A percentile compares a stretch with the other conserved stretches of the same genome.
Evolutionary conservation across 2,888 invertebrate genomes (phyloP).

Genomic region (Mystacides longicornis): DNA sequence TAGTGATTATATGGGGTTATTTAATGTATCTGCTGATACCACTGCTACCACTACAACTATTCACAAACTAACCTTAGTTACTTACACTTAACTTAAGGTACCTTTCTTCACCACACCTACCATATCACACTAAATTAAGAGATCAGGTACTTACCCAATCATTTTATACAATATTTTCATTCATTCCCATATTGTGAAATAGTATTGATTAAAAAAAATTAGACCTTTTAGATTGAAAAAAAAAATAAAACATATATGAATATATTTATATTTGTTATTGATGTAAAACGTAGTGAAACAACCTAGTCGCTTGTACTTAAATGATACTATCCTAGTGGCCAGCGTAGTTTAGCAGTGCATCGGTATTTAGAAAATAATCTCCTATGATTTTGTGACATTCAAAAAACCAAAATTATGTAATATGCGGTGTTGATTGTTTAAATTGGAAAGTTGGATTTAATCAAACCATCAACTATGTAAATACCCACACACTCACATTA

Average conservation of each 20-base stretch:
- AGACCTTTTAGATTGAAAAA: too few relatives aligned
- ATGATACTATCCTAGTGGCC: slow-evolving; percentile 17
- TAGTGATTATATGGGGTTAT: neutral
- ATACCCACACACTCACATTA: too few relatives aligned
- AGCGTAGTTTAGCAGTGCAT: slow-evolving; percentile 23
- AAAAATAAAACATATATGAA: neutral
- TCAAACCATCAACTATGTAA: too few relatives aligned
- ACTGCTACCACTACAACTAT: neutral
- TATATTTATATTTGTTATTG: neutral
- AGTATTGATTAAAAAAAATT: neutral
- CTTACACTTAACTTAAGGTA: too few relatives aligned
- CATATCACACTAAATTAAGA: too few relatives aligned
- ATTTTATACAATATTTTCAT: too few relatives aligned
- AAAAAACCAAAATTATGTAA: too few relatives aligned
- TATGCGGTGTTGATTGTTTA: too few relatives aligned
- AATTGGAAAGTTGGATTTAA: too few relatives aligned
- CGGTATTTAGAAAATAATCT: slow-evolving; percentile 18
- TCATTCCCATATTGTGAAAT: neutral
- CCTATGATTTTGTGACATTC: slow-evolving; percentile 3
- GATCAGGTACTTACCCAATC: too few relatives aligned
- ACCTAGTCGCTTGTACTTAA: slow-evolving; percentile 27
- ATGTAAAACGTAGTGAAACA: slow-evolving; percentile 12
- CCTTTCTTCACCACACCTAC: neutral
- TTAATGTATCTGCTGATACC: neutral
- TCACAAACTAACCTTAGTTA: too few relatives aligned